Percentiles rank a stretch among this genome's conserved stretches.
phyloP scores from a whole-genome alignment of 2,888 invertebrate genomes.

The Marronus borbonicus region DNA sequence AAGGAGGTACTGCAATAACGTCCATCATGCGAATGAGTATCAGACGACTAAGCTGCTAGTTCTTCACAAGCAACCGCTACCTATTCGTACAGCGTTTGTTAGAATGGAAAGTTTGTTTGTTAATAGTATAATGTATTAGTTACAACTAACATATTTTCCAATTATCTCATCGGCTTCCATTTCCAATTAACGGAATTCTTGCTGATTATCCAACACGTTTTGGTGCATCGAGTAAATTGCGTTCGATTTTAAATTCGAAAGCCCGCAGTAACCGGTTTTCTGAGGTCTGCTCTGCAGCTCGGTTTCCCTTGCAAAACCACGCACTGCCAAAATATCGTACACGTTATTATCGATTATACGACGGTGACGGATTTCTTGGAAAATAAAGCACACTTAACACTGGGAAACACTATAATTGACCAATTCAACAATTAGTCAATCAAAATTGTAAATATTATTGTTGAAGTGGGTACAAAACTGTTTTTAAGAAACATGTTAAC shows the following conservation, averaged over 20 bases:
- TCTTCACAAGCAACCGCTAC: not conserved
- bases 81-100: not conserved
- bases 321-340: not conserved
- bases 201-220: too few species aligned
- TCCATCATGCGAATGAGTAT: constrained; percentile 4
- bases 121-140: not conserved
- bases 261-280: too few species aligned
- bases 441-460: too few species aligned
- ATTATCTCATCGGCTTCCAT: not conserved
- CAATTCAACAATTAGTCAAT: too few species aligned
- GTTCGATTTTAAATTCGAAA: too few species aligned
- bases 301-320: not conserved
- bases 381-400: too few species aligned
- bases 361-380: too few species aligned
- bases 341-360: not conserved
- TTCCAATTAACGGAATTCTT: not conserved
- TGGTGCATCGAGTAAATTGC: too few species aligned
- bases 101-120: not conserved
- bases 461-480: too few species aligned
- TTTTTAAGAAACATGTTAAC: too few species aligned
- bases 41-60: not conserved
- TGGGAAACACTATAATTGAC: too few species aligned
- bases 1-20: not conserved
- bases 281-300: not conserved
- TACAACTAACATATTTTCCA: not conserved